A percentile compares a stretch with the other conserved stretches of the same genome.
These are phyloP conservation scores for Chamaea fasciata DNA, from an alignment of 2,113 vertebrate genomes.

Conservation along the genomic window DNA sequence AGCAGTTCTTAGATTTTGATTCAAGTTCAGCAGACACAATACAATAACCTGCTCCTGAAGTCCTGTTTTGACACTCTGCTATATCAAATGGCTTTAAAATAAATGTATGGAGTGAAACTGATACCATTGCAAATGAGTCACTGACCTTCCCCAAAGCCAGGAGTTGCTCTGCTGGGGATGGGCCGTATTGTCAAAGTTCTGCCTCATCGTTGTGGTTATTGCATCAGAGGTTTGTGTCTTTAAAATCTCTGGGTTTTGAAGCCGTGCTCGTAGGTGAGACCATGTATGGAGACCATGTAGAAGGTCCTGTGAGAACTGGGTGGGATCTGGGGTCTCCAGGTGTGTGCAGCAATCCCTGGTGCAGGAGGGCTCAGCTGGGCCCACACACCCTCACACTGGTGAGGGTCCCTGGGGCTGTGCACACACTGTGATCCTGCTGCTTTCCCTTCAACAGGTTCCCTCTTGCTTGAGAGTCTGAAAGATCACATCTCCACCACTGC, in stretches of 20 bases:
- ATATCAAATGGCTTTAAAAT: background rate
- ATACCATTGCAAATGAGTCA: background rate
- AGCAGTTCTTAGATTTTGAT: background rate
- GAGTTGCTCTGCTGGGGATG: background rate
- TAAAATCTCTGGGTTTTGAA: background rate
- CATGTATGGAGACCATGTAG: background rate
- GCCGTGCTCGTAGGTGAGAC: background rate
- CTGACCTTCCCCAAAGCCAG: background rate
- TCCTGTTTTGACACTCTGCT: background rate
- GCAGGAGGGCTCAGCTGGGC: background rate
- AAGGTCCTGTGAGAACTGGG: background rate
- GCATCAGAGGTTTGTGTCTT: background rate
- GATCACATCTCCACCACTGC: conserved; percentile 95
- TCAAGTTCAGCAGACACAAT: background rate
- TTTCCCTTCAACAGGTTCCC: conserved; percentile 78
- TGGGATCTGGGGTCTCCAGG: background rate
- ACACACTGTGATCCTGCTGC: background rate
- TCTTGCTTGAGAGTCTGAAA: conserved; percentile 96
- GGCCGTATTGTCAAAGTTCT: background rate
- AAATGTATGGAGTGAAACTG: background rate
- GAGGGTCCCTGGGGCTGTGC: background rate
- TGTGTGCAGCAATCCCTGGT: background rate
- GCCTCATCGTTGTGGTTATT: background rate
- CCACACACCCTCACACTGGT: background rate
- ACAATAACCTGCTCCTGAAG: background rate